Conservation (phyloP, 2,888 invertebrate genomes). For the Netelia fuscicornis region DNA sequence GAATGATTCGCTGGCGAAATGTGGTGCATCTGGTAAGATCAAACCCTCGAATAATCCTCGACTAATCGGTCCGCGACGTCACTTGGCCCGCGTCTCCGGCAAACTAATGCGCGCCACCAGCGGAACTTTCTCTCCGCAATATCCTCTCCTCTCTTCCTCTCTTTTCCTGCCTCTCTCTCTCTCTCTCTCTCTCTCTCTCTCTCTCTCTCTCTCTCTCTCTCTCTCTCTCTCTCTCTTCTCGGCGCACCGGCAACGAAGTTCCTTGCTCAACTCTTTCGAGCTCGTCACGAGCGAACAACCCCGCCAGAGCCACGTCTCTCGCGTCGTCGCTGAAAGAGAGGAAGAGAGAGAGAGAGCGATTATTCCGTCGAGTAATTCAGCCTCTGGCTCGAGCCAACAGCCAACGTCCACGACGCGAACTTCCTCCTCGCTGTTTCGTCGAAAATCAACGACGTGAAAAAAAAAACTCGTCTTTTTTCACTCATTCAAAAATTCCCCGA, state of each 20-base stretch:
- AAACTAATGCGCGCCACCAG: conserved; percentile 52
- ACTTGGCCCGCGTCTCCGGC: conserved; percentile 55
- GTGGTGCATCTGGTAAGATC: conserved; percentile 68
- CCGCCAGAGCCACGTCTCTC: conserved; percentile 31
- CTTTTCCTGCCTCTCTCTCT: neutral
- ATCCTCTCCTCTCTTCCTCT: conserved; percentile 6
- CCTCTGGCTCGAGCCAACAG: conserved; percentile 60
- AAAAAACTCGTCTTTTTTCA: neutral
- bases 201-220: neutral
- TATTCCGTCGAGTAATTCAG: conserved; percentile 63
- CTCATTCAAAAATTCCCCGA: neutral
- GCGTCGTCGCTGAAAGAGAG: conserved; percentile 32
- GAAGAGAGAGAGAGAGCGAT: neutral
- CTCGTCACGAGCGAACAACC: conserved; percentile 58
- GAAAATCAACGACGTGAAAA: conserved; percentile 27
- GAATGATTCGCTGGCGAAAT: conserved; percentile 65
- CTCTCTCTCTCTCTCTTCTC: neutral
- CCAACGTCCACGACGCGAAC: conserved; percentile 20
- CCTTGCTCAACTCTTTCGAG: neutral
- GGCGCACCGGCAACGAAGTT: neutral
- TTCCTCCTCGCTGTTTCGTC: conserved; percentile 5
- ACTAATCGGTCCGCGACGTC: conserved; percentile 63
- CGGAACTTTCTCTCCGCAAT: neutral
- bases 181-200: conserved; percentile 4
- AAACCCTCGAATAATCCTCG: conserved; percentile 68